A percentile compares a stretch with the other conserved stretches of the same genome.
Evolutionary conservation across 1,140 invertebrate genomes (phyloP).

Genomic region (Cecropterus lyciades): DNA sequence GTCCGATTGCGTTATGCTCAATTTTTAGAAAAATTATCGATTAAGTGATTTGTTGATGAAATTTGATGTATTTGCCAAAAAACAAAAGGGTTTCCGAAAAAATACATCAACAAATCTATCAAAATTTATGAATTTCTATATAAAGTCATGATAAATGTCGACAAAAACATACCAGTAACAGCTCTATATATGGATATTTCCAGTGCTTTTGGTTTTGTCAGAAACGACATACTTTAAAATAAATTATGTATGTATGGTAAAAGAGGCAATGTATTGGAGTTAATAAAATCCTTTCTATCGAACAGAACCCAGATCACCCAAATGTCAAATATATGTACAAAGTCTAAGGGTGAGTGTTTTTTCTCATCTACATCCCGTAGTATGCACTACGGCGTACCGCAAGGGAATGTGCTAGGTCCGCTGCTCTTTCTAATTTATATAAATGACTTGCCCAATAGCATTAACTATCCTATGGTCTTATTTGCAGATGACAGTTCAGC

Average conservation of each 20-base stretch:
- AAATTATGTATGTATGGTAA: slow-evolving; percentile 16
- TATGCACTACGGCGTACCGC: too few relatives aligned
- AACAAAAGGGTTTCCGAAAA: slow-evolving; percentile 35
- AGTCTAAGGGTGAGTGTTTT: background rate
- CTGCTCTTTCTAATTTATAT: background rate
- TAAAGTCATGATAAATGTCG: background rate
- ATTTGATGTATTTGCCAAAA: too few relatives aligned
- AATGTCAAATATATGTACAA: background rate
- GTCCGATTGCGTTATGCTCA: too few relatives aligned
- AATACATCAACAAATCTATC: too few relatives aligned
- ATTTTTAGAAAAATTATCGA: too few relatives aligned
- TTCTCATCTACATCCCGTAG: background rate
- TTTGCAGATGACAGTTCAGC: background rate
- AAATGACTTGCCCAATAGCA: background rate
- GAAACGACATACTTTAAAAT: slow-evolving; percentile 11
- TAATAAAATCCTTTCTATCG: slow-evolving; percentile 7
- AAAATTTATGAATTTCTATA: slow-evolving; percentile 9
- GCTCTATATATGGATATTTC: background rate
- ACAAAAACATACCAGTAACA: background rate
- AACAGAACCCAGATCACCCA: background rate
- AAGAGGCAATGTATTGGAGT: background rate
- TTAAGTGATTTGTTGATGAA: too few relatives aligned
- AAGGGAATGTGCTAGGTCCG: background rate
- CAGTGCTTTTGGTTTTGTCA: background rate
- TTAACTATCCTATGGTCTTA: background rate